Evolutionary conservation across 2,888 invertebrate genomes (phyloP).

Genomic region (Automeris io): DNA sequence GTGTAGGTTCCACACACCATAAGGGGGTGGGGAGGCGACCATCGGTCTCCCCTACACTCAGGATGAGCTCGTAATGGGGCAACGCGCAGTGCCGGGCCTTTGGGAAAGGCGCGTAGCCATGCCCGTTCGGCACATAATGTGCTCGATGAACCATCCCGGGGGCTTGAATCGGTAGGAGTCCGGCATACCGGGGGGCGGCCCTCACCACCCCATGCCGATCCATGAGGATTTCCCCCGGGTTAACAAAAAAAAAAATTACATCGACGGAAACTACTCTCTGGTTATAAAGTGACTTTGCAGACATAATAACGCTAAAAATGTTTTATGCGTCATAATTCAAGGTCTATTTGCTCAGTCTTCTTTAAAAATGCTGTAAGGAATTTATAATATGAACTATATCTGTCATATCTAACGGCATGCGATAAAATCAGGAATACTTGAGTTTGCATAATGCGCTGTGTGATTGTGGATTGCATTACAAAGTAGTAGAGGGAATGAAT

Average conservation of each 20-base stretch:
- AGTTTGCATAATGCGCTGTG: slow-evolving; percentile 31
- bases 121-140: too few species aligned
- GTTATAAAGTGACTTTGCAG: background rate
- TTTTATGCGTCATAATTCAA: background rate
- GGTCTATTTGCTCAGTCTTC: background rate
- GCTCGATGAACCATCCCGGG: too few species aligned
- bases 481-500: slow-evolving; percentile 27
- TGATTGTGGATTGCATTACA: slow-evolving; percentile 20
- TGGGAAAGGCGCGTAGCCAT: too few species aligned
- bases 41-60: too few species aligned
- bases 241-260: background rate
- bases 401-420: slow-evolving; percentile 19
- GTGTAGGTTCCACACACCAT: too few species aligned
- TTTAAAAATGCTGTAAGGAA: slow-evolving; percentile 10
- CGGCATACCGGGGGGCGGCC: too few species aligned
- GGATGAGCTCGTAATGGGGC: too few species aligned
- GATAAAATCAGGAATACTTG: slow-evolving; percentile 19
- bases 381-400: slow-evolving; percentile 23
- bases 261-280: background rate
- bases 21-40: too few species aligned
- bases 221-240: too few species aligned
- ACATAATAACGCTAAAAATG: background rate
- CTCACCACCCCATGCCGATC: too few species aligned
- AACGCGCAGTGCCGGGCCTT: too few species aligned
- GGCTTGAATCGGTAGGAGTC: too few species aligned